Conservation (phyloP, 2,113 vertebrate species). For the Equus quagga region DNA sequence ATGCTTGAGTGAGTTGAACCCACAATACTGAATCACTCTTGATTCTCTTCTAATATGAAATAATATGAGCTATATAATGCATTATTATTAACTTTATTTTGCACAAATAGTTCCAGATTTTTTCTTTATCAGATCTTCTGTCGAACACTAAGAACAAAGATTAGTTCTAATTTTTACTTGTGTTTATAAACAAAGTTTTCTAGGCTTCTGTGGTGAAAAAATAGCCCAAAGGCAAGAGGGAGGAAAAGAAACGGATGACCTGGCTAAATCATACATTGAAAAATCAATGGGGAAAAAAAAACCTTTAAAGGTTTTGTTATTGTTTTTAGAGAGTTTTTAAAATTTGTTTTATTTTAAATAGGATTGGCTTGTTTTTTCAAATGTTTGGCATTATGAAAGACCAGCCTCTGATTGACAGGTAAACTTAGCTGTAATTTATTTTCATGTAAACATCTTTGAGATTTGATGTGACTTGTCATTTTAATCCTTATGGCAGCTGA, state of each 20-base stretch:
- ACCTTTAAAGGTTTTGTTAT: not conserved
- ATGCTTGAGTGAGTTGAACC: slow-evolving; percentile 34
- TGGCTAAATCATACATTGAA: slow-evolving; percentile 44
- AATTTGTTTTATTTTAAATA: slow-evolving; percentile 16
- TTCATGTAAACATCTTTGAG: slow-evolving; percentile 33
- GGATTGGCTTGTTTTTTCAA: slow-evolving; percentile 39
- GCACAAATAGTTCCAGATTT: not conserved
- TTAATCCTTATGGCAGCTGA: not conserved
- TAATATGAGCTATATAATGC: slow-evolving; percentile 23
- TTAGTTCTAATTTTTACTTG: slow-evolving; percentile 58
- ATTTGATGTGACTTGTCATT: slow-evolving; percentile 38
- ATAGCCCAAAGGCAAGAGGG: not conserved
- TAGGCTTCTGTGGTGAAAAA: slow-evolving; percentile 50
- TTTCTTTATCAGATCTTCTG: slow-evolving; percentile 38
- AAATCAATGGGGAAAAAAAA: not conserved
- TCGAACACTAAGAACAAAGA: slow-evolving; percentile 18
- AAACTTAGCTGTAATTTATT: not conserved
- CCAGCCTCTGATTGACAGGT: slow-evolving; percentile 22
- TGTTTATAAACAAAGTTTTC: slow-evolving; percentile 21
- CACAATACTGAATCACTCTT: not conserved
- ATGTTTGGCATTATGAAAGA: slow-evolving; percentile 49
- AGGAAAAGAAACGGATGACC: slow-evolving; percentile 24
- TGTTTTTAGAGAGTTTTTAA: slow-evolving; percentile 1
- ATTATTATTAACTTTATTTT: slow-evolving; percentile 41
- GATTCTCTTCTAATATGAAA: slow-evolving; percentile 41